Conservation (phyloP, 2,888 invertebrate species). For the Caradrina clavipalpis region DNA sequence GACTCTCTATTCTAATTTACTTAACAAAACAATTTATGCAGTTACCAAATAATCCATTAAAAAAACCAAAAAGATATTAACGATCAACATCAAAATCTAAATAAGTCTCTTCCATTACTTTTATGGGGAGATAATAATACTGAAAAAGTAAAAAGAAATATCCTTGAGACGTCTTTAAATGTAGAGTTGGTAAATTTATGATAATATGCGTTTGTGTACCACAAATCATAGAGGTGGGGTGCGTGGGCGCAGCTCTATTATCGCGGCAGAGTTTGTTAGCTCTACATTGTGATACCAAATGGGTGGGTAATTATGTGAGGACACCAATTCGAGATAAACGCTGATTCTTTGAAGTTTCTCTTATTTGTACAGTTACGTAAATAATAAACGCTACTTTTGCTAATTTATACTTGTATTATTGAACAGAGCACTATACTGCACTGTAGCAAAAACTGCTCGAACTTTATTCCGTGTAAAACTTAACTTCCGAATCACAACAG, state of each 20-base stretch:
- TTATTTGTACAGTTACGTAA: background rate
- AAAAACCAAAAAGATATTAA: conserved; percentile 48
- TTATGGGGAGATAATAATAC: conserved; percentile 53
- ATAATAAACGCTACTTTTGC: background rate
- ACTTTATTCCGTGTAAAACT: background rate
- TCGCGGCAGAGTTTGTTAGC: conserved; percentile 66
- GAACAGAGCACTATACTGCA: too few species aligned
- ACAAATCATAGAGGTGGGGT: conserved; percentile 64
- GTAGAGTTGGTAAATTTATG: conserved; percentile 78
- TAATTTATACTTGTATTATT: too few species aligned
- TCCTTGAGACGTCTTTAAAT: conserved; percentile 72
- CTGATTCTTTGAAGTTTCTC: conserved; percentile 18
- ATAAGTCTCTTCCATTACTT: conserved; percentile 50
- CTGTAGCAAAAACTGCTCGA: background rate
- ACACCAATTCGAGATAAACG: conserved; percentile 47
- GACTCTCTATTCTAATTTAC: background rate
- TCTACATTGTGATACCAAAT: conserved; percentile 61
- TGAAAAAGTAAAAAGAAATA: conserved; percentile 61
- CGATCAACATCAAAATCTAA: conserved; percentile 58
- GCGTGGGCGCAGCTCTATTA: conserved; percentile 73
- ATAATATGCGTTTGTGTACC: conserved; percentile 71
- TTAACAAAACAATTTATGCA: conserved; percentile 6
- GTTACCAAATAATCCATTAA: conserved; percentile 42
- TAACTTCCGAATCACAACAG: too few species aligned
- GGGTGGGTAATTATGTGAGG: conserved; percentile 60